Evolutionary conservation across 2,113 vertebrate species (phyloP), one percentile per base, ranked within the genome.

Genomic region (Pelodiscus sinensis): DNA sequence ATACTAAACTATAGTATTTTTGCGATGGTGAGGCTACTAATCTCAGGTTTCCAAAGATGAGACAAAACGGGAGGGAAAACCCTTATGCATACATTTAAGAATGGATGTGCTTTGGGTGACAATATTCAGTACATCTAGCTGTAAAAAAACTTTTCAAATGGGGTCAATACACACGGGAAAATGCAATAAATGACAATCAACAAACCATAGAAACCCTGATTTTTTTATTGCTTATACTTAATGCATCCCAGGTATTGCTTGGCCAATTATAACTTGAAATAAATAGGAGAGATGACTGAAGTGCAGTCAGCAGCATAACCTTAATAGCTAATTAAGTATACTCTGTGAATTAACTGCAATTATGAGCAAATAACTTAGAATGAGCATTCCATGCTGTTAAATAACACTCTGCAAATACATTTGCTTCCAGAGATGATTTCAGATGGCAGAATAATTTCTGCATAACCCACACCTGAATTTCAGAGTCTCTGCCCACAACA

Each of bases 391-490:
- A 0, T 12, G 25, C 80, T 16, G 4, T 44, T 60, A 18, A 79
- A 51, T 82, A 89, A 57, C 22, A 85, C 21, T 88, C 80, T 77
- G 82, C 88, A 91, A 91, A 91, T 68, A 13, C 31, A 52, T 50
- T 78, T 82, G 54, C 55, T 92, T 93, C 86, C 90, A 94, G 60
- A 62, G 35, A 29, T 9, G 24, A 92, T 94, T 88, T 68, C 89
- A 55, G 57, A 71, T 56, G 62, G 85, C 19, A 3, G 0, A 93
- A 56, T 38, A 91, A 73, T 85, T 91, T 94, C 52, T 87, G 81
- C n/a, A 52, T 87, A 94, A 89, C 57, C 90, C 58, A 92, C 85
- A 88, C 85, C 80, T 91, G 91, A 94, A 96, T 71, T 89, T 95
- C 91, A 89, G 35, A 88, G 51, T 51, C 65, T 85, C 85, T 81